These are phyloP conservation scores for Drosophila quinaria DNA, from an alignment of 2,888 invertebrate genomes.

Conservation along the genomic window DNA sequence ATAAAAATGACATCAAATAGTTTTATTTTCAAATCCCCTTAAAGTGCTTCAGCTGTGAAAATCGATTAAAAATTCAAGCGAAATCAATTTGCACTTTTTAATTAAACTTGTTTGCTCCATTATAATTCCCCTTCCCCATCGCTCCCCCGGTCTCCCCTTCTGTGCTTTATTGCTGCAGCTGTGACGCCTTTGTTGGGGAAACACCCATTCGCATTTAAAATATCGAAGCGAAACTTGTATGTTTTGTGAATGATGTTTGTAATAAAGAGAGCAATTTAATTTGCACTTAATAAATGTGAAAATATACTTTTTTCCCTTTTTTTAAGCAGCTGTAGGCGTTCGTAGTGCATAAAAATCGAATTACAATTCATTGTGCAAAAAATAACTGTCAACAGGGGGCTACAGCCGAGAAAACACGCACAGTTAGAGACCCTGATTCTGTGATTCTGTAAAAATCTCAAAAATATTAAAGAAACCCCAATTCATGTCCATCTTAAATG, in stretches of 20 bases:
- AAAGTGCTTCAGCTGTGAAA: conserved; percentile 6
- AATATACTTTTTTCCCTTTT: not conserved
- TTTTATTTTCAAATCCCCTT: not conserved
- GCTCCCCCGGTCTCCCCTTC: not conserved
- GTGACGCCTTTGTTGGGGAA: conserved; percentile 20
- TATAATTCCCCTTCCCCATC: not conserved
- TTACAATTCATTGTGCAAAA: not conserved
- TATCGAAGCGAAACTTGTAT: not conserved
- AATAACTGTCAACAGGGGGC: no score
- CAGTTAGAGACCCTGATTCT: no score
- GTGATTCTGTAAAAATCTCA: no score
- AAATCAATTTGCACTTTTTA: conserved; percentile 60
- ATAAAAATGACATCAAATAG: not conserved
- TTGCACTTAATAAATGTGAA: not conserved
- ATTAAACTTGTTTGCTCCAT: conserved; percentile 45
- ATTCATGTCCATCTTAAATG: no score
- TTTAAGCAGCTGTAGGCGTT: conserved; percentile 10
- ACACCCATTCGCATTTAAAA: conserved; percentile 5
- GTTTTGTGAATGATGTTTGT: conserved; percentile 13
- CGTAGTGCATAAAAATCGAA: conserved; percentile 11
- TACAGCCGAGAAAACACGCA: no score
- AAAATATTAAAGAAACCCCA: no score
- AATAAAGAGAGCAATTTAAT: conserved; percentile 13
- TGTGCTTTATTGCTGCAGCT: conserved; percentile 13
- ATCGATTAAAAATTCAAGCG: conserved; percentile 27